Conservation (phyloP, 2,888 invertebrate genomes). For the Limnephilus marmoratus region DNA sequence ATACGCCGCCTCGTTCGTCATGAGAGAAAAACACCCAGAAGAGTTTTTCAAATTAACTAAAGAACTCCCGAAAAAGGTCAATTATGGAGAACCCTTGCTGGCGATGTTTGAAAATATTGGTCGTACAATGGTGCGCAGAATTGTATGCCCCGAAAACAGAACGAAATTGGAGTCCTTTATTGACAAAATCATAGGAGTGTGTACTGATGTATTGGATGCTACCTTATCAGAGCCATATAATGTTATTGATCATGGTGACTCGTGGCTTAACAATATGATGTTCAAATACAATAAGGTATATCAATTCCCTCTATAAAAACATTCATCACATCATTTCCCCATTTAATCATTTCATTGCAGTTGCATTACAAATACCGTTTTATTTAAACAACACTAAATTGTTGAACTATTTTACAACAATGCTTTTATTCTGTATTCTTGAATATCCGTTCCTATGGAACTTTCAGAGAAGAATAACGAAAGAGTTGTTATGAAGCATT, state of each 20-base stretch:
- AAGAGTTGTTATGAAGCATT: too few species aligned
- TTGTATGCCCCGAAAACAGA: neutral
- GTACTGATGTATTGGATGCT: neutral
- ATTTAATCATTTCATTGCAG: neutral
- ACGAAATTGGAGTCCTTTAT: neutral
- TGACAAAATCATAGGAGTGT: neutral
- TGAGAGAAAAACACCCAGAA: conserved; percentile 69
- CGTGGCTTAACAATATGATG: conserved; percentile 45
- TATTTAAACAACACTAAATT: too few species aligned
- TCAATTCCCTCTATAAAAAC: neutral
- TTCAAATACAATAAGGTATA: conserved; percentile 44
- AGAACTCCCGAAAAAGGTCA: neutral
- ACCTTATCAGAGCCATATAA: conserved; percentile 20
- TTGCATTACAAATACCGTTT: neutral
- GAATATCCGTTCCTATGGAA: neutral
- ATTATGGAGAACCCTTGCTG: neutral
- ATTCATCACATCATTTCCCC: neutral
- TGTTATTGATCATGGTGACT: conserved; percentile 44
- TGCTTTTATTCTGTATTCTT: too few species aligned
- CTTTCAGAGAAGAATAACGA: neutral
- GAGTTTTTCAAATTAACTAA: conserved; percentile 67
- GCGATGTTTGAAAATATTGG: neutral
- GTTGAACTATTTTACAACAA: too few species aligned
- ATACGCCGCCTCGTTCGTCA: conserved; percentile 67
- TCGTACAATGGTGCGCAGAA: neutral